phyloP scores from a whole-genome alignment of 2,113 vertebrate genomes.

The Psittacula cyanocephala region DNA sequence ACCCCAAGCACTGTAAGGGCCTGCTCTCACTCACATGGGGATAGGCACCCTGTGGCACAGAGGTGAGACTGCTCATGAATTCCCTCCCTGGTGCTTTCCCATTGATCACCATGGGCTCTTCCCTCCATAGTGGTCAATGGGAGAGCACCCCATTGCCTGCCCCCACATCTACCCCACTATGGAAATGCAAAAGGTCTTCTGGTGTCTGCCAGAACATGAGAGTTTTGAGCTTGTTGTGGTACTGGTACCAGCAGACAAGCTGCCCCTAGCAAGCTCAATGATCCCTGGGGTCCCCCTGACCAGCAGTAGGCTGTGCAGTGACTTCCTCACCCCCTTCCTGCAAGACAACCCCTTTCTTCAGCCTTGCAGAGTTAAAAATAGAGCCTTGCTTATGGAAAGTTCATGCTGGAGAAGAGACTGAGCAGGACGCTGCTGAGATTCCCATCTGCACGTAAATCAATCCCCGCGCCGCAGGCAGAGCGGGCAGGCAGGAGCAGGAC shows the following conservation, averaged over 20 bases:
- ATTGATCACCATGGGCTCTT: not conserved
- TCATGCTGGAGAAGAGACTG: slow-evolving; percentile 53
- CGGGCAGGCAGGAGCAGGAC: not conserved
- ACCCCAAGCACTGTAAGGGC: not conserved
- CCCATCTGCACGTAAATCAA: slow-evolving; percentile 51
- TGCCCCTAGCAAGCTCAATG: fast-evolving
- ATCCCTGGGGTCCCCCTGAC: not conserved
- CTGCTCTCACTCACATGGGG: fast-evolving
- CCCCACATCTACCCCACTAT: too few species aligned
- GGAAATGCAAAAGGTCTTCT: not conserved
- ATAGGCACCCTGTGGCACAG: fast-evolving
- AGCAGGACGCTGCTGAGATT: slow-evolving; percentile 11
- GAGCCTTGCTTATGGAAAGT: slow-evolving; percentile 71
- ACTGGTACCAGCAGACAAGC: not conserved
- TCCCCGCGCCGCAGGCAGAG: not conserved
- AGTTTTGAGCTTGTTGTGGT: not conserved
- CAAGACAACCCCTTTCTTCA: slow-evolving; percentile 1
- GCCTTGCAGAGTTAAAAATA: slow-evolving; percentile 64
- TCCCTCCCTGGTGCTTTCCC: not conserved
- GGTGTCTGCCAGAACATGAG: not conserved
- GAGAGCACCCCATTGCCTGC: not conserved
- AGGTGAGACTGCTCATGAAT: not conserved
- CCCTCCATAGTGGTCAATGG: not conserved
- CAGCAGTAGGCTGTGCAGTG: not conserved
- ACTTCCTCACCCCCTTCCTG: not conserved